Conservation (phyloP, 2,797 vertebrate species). For the Huso huso region DNA sequence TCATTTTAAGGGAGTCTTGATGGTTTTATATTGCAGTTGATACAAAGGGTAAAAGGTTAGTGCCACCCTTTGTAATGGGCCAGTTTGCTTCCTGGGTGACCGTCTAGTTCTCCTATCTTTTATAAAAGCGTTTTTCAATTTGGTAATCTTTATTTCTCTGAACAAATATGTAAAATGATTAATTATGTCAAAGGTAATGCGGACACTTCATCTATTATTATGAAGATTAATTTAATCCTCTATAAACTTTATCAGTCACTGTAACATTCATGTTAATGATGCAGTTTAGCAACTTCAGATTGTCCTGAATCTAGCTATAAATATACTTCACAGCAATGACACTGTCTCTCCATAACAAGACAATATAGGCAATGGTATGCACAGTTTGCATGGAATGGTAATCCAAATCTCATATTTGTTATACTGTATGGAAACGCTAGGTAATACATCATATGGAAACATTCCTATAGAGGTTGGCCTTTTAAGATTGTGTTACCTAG, state of each 20-base stretch:
- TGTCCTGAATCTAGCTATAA: slow-evolving; percentile 11
- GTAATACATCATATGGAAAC: too few relatives aligned
- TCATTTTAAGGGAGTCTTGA: too few relatives aligned
- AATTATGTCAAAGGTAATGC: slow-evolving; percentile 19
- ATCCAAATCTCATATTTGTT: neutral
- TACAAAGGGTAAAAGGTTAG: too few relatives aligned
- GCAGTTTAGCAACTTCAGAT: slow-evolving; percentile 12
- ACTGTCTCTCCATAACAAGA: neutral
- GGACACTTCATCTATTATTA: slow-evolving; percentile 13
- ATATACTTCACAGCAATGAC: neutral
- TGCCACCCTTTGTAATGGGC: too few relatives aligned
- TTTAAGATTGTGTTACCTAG: too few relatives aligned
- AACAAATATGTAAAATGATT: slow-evolving; percentile 7
- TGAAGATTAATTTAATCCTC: slow-evolving; percentile 10
- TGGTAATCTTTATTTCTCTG: too few relatives aligned
- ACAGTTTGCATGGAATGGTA: slow-evolving; percentile 3
- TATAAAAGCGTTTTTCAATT: too few relatives aligned
- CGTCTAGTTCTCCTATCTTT: too few relatives aligned
- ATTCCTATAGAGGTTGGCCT: too few relatives aligned
- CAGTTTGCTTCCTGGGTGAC: too few relatives aligned
- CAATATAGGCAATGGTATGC: slow-evolving; percentile 5
- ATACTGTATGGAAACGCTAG: too few relatives aligned
- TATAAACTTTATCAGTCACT: slow-evolving; percentile 5
- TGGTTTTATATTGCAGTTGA: too few relatives aligned
- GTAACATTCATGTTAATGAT: slow-evolving; percentile 15